phyloP scores from a whole-genome alignment of 2,797 vertebrate species.

The Alosa sapidissima region DNA sequence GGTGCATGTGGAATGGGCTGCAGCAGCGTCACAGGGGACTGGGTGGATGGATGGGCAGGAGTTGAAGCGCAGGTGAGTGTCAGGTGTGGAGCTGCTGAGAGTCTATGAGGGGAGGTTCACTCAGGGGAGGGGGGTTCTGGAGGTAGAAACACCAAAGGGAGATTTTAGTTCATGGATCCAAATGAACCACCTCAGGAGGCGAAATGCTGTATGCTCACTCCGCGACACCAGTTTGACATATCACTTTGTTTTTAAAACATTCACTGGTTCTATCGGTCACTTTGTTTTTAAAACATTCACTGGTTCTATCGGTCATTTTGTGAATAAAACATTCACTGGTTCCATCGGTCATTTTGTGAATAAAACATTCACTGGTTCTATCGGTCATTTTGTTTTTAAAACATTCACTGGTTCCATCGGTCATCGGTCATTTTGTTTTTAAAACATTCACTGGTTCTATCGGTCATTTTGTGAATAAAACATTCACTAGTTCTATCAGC shows the following conservation, averaged over 20 bases:
- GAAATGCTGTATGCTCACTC: too few relatives aligned
- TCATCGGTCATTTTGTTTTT: too few relatives aligned
- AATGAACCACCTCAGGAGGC: too few relatives aligned
- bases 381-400: too few relatives aligned
- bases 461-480: neutral
- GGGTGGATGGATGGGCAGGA: neutral
- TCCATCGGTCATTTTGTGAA: neutral
- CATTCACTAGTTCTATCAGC: too few relatives aligned
- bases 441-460: neutral
- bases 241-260: too few relatives aligned
- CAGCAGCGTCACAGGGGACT: neutral
- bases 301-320: neutral
- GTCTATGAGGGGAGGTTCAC: neutral
- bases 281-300: neutral
- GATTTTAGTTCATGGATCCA: too few relatives aligned
- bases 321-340: neutral
- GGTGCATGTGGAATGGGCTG: neutral
- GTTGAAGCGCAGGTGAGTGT: neutral
- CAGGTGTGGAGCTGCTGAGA: neutral
- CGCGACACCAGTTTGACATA: too few relatives aligned
- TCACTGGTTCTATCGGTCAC: too few relatives aligned
- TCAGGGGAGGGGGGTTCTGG: neutral
- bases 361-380: neutral
- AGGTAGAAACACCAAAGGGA: neutral
- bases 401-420: neutral